phyloP scores from a whole-genome alignment of 2,797 vertebrate genomes.

The Neosilurus mollespiculum region DNA sequence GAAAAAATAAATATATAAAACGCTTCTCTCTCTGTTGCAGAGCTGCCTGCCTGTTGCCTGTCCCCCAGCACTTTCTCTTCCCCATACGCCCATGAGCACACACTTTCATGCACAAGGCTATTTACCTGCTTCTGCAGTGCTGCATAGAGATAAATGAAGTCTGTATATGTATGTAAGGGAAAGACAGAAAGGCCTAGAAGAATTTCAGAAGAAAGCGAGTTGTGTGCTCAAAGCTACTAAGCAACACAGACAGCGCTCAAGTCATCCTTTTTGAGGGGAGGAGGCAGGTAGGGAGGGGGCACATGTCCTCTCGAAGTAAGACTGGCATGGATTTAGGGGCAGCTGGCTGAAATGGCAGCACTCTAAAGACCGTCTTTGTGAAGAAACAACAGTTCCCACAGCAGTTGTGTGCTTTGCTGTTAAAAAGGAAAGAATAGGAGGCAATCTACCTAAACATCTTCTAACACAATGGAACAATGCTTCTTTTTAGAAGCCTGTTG shows the following conservation, averaged over 20 bases:
- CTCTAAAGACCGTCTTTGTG: constrained; percentile 40
- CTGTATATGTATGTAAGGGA: constrained; percentile 24
- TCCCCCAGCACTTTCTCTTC: neutral
- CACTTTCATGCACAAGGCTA: constrained; percentile 18
- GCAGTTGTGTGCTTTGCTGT: constrained; percentile 5
- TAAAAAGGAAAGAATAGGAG: constrained; percentile 29
- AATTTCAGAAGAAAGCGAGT: constrained; percentile 7
- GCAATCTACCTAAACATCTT: constrained; percentile 40
- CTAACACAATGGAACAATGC: constrained; percentile 39
- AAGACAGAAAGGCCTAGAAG: constrained; percentile 39
- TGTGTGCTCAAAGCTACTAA: constrained; percentile 36
- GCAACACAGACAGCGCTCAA: constrained; percentile 29
- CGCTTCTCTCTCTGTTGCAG: neutral
- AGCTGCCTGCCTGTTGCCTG: neutral
- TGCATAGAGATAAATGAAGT: constrained; percentile 41
- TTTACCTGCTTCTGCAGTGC: constrained; percentile 36
- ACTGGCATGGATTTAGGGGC: constrained; percentile 31
- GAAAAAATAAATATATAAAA: too few species aligned
- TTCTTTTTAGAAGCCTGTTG: constrained; percentile 10
- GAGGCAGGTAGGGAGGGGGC: neutral
- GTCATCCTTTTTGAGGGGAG: constrained; percentile 7
- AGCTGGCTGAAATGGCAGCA: constrained; percentile 36
- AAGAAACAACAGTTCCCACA: constrained; percentile 29
- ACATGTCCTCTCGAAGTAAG: constrained; percentile 3
- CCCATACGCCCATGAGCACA: constrained; percentile 11